Conservation (phyloP, 2,888 invertebrate species). For the Teleiodes luculella region DNA sequence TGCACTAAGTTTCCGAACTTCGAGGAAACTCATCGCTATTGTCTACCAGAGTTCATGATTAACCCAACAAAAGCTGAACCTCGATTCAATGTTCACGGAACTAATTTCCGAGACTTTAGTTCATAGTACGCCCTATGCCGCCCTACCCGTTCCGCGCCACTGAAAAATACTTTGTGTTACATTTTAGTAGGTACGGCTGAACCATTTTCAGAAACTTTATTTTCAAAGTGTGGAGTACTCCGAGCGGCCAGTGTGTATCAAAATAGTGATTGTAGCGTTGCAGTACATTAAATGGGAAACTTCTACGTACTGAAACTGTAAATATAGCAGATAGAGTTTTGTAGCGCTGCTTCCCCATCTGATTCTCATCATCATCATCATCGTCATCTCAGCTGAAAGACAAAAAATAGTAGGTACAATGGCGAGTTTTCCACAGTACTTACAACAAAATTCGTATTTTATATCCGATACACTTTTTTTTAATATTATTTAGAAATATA, state of each 20-base stretch:
- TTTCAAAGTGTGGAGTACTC: slow-evolving; percentile 16
- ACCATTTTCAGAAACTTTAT: background rate
- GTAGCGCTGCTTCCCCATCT: no score
- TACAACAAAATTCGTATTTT: no score
- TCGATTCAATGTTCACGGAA: background rate
- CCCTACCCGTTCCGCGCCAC: no score
- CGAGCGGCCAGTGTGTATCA: slow-evolving; percentile 26
- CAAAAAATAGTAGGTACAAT: no score
- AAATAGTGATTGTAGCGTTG: slow-evolving; percentile 20
- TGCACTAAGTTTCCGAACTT: background rate
- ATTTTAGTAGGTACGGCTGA: background rate
- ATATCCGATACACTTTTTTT: no score
- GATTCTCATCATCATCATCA: no score
- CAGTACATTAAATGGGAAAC: slow-evolving; percentile 23
- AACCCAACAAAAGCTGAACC: background rate
- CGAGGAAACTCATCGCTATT: background rate
- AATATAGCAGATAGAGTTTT: no score
- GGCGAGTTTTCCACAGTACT: no score
- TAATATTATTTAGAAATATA: no score
- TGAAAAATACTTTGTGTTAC: background rate
- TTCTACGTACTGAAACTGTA: no score
- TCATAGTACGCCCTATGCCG: no score
- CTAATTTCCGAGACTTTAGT: background rate
- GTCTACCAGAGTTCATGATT: background rate
- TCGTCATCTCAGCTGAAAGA: no score